These are phyloP conservation scores for Colaptes auratus DNA, from an alignment of 2,113 vertebrate genomes.

Conservation along the genomic window DNA sequence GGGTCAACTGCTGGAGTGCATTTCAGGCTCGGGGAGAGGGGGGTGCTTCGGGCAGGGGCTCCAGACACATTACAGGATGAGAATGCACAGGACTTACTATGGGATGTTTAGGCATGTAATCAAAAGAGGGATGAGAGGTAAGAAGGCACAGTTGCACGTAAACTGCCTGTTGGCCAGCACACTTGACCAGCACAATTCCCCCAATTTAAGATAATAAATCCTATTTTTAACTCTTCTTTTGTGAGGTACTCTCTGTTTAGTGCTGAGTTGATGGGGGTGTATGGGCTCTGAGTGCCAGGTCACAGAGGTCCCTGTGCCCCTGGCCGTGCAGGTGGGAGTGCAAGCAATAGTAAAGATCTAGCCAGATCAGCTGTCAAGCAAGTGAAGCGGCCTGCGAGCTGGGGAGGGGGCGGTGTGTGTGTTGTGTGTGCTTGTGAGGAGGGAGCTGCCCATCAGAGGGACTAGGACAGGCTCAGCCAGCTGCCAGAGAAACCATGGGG, in stretches of 20 bases:
- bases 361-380: neutral
- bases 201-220: neutral
- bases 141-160: neutral
- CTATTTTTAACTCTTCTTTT: neutral
- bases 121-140: neutral
- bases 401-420: too few species aligned
- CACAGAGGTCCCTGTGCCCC: neutral
- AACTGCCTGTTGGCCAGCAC: neutral
- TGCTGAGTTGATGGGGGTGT: neutral
- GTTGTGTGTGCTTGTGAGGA: neutral
- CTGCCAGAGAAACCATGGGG: neutral
- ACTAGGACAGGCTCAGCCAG: neutral
- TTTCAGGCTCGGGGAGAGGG: neutral
- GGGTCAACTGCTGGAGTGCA: neutral
- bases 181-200: neutral
- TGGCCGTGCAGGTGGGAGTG: neutral
- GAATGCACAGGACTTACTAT: neutral
- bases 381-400: neutral
- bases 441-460: rapidly evolving
- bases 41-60: neutral
- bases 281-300: neutral
- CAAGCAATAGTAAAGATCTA: neutral
- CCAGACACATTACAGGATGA: neutral
- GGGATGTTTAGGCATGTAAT: neutral
- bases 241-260: neutral